These are phyloP conservation scores for Muschampia plurimacula DNA, from an alignment of 2,888 invertebrate genomes.

Conservation along the genomic window DNA sequence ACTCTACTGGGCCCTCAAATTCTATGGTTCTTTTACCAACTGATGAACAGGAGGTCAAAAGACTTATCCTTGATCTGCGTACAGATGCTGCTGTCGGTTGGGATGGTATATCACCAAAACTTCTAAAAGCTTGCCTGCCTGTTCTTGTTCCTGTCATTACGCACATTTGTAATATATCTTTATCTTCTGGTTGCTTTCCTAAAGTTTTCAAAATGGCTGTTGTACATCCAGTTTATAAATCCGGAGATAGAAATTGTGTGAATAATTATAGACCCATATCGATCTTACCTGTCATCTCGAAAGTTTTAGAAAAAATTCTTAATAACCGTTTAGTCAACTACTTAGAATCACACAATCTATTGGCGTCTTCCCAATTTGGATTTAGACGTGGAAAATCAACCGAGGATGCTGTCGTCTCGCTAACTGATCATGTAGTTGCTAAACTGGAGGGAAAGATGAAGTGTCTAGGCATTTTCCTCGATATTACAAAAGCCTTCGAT, in stretches of 20 bases:
- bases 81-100: conserved; percentile 17
- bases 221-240: conserved; percentile 33
- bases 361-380: conserved; percentile 31
- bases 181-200: conserved; percentile 35
- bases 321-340: conserved; percentile 37
- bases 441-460: conserved; percentile 33
- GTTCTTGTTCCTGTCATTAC: conserved; percentile 3
- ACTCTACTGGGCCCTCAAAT: not conserved
- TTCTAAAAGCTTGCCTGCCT: conserved; percentile 12
- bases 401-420: conserved; percentile 22
- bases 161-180: conserved; percentile 13
- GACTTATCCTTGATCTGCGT: conserved; percentile 13
- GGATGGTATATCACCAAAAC: conserved; percentile 16
- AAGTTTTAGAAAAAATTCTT: conserved; percentile 40
- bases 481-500: conserved; percentile 39
- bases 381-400: conserved; percentile 29
- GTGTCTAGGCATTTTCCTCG: conserved; percentile 35
- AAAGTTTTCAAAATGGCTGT: conserved; percentile 29
- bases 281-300: conserved; percentile 35
- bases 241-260: conserved; percentile 32
- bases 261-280: conserved; percentile 41
- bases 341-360: conserved; percentile 18
- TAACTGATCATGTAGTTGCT: conserved; percentile 2
- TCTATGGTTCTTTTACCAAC: conserved; percentile 14
- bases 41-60: conserved; percentile 11